Percentiles rank a stretch among this genome's conserved stretches.
These are phyloP conservation scores for Opisthocomus hoazin DNA, from an alignment of 2,113 vertebrate genomes.

Conservation along the genomic window DNA sequence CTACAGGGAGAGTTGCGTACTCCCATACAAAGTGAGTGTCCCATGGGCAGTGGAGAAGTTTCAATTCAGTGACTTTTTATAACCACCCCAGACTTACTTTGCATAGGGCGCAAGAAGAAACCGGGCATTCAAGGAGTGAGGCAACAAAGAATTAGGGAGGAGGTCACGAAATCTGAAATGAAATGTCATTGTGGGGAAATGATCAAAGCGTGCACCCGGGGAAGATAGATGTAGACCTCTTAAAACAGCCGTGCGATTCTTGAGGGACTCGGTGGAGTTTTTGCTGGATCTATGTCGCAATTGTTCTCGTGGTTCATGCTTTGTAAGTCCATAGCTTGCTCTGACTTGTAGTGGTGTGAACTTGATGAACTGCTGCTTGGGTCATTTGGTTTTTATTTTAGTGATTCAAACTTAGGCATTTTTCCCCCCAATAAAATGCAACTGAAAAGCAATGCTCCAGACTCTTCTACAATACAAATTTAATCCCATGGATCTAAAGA, in stretches of 20 bases:
- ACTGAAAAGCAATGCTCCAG: background rate
- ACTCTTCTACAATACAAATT: background rate
- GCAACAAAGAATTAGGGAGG: background rate
- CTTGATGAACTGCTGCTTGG: slow-evolving; percentile 3
- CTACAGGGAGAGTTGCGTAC: background rate
- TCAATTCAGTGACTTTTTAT: slow-evolving; percentile 6
- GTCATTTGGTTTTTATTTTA: background rate
- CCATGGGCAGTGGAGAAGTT: background rate
- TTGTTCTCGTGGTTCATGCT: background rate
- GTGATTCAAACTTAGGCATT: background rate
- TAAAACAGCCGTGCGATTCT: slow-evolving; percentile 20
- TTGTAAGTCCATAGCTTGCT: slow-evolving; percentile 13
- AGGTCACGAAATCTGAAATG: slow-evolving; percentile 36
- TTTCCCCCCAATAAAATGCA: background rate
- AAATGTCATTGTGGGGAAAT: slow-evolving; percentile 23
- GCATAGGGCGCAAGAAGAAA: background rate
- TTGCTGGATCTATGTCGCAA: background rate
- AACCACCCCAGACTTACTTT: background rate
- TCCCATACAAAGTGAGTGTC: background rate
- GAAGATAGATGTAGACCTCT: background rate
- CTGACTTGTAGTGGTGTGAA: background rate
- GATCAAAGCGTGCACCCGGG: slow-evolving; percentile 8
- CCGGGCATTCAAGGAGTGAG: background rate
- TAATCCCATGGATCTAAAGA: background rate
- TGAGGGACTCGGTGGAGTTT: background rate